Evolutionary conservation across 2,797 vertebrate species (phyloP).

Genomic region (Smutsia gigantea): DNA sequence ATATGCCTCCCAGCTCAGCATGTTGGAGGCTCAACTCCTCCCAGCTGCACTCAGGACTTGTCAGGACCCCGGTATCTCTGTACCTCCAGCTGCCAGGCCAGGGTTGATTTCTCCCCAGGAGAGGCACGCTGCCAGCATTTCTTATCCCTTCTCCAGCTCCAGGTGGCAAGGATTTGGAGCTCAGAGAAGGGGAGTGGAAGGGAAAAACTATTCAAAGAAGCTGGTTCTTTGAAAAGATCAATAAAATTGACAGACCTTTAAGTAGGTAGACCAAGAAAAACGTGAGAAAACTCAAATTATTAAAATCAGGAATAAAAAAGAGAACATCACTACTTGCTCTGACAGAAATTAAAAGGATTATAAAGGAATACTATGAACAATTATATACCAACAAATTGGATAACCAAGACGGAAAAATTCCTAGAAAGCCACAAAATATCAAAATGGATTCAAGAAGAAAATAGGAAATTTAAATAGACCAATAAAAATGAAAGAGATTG

Average conservation of each 20-base stretch:
- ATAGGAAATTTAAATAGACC: not conserved
- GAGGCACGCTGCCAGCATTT: not conserved
- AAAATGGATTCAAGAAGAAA: not conserved
- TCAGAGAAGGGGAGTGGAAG: not conserved
- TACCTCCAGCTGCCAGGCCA: not conserved
- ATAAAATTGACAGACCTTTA: not conserved
- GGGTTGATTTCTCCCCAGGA: not conserved
- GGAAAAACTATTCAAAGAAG: not conserved
- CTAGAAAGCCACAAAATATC: not conserved
- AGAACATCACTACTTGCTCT: not conserved
- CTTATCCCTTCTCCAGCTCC: not conserved
- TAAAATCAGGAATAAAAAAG: not conserved
- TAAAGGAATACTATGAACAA: not conserved
- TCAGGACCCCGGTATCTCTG: not conserved
- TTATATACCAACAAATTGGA: not conserved
- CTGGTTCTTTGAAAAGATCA: not conserved
- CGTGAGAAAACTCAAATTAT: not conserved
- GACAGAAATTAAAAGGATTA: not conserved
- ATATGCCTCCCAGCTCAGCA: not conserved
- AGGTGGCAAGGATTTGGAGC: not conserved
- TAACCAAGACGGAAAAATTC: not conserved
- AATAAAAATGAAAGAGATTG: not conserved
- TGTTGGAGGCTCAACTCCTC: not conserved
- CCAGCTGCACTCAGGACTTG: not conserved
- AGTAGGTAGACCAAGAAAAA: not conserved